Evolutionary conservation across 2,888 invertebrate species (phyloP).

Genomic region (Drosophila tanythrix): DNA sequence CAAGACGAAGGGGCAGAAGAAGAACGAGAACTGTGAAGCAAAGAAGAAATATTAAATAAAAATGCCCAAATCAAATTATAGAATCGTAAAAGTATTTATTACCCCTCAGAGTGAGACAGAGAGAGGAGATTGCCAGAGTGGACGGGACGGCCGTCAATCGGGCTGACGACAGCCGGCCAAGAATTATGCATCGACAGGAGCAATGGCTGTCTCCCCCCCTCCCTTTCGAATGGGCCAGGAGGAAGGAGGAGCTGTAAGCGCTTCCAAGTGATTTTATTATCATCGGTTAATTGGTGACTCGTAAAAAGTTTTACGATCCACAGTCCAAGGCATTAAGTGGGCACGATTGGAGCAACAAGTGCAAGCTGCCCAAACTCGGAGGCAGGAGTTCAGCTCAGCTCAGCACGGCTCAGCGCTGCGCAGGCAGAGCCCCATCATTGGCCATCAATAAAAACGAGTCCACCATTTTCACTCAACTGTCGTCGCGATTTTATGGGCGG

Average conservation of each 20-base stretch:
- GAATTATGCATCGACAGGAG: conserved; percentile 62
- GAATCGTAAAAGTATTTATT: conserved; percentile 83
- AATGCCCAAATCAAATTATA: conserved; percentile 83
- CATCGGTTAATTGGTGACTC: conserved; percentile 84
- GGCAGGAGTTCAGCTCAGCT: conserved; percentile 4
- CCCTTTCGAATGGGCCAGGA: neutral
- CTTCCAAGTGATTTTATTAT: conserved; percentile 81
- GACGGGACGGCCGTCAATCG: conserved; percentile 50
- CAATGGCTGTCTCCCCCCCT: conserved; percentile 14
- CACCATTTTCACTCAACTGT: conserved; percentile 68
- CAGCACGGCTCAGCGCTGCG: neutral
- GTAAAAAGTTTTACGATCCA: conserved; percentile 82
- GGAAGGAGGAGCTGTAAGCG: conserved; percentile 32
- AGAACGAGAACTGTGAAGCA: conserved; percentile 9
- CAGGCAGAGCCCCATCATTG: conserved; percentile 26
- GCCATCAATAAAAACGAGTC: conserved; percentile 56
- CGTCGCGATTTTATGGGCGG: conserved; percentile 49
- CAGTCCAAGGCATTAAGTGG: conserved; percentile 63
- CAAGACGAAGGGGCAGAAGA: neutral
- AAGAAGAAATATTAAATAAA: conserved; percentile 70
- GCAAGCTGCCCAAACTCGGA: conserved; percentile 36
- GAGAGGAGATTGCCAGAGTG: neutral
- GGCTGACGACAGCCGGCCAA: conserved; percentile 47
- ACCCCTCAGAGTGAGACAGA: conserved; percentile 18
- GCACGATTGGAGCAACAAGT: conserved; percentile 71